Evolutionary conservation across 2,888 invertebrate genomes (phyloP).

Genomic region (Tanypteryx hageni): DNA sequence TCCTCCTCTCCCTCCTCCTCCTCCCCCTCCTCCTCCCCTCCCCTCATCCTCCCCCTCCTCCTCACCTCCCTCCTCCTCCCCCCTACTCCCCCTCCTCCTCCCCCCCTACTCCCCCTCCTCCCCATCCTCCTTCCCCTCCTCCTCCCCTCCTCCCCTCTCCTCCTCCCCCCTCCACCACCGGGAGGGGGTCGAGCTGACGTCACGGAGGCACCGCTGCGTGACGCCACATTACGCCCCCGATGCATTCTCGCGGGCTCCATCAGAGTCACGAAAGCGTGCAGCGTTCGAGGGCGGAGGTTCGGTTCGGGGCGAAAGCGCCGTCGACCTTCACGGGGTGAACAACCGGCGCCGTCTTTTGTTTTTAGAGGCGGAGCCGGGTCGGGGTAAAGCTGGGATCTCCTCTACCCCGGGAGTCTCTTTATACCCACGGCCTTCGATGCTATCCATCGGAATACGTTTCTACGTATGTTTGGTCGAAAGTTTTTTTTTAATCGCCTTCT

Average conservation of each 20-base stretch:
- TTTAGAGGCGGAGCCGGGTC: neutral
- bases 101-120: neutral
- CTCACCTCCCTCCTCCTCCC: neutral
- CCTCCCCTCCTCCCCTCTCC: neutral
- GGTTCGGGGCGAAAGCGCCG: neutral
- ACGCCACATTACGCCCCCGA: neutral
- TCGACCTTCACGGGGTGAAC: conserved; percentile 21
- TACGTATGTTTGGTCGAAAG: no score
- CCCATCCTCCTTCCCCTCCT: neutral
- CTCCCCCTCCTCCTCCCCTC: neutral
- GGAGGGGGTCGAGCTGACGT: neutral
- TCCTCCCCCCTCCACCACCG: neutral
- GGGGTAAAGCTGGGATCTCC: neutral
- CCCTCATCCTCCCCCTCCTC: neutral
- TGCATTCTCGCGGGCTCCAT: conserved; percentile 30
- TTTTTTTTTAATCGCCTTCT: no score
- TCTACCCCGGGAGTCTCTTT: neutral
- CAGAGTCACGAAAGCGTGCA: conserved; percentile 15
- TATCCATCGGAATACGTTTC: neutral
- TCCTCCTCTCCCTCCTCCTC: neutral
- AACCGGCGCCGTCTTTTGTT: conserved; percentile 32
- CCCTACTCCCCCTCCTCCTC: neutral
- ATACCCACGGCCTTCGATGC: neutral
- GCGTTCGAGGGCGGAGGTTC: neutral
- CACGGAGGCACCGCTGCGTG: neutral